phyloP scores from a whole-genome alignment of 1,140 invertebrate genomes.

The Uloborus diversus region DNA sequence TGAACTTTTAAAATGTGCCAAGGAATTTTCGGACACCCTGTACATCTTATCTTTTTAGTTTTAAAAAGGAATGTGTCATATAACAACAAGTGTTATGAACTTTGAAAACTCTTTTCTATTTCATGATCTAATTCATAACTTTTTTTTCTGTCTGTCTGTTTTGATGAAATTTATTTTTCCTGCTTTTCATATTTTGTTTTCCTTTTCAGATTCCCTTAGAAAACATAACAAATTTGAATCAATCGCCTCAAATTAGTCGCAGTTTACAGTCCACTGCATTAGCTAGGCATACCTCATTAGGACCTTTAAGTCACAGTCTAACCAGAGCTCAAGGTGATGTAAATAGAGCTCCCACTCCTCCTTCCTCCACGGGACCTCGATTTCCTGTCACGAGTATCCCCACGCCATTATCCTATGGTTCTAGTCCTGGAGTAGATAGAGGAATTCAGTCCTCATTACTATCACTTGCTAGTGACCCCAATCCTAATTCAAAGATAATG shows the following conservation, averaged over 20 bases:
- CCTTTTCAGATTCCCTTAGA: slow-evolving; percentile 29
- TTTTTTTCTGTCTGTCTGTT: too few species aligned
- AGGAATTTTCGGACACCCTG: too few species aligned
- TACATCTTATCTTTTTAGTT: too few species aligned
- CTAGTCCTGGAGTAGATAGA: slow-evolving; percentile 65
- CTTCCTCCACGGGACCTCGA: not conserved
- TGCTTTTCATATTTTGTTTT: not conserved
- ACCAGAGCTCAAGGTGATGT: not conserved
- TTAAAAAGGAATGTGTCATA: too few species aligned
- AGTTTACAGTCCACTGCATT: slow-evolving; percentile 26
- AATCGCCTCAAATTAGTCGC: slow-evolving; percentile 31
- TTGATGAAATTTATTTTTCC: too few species aligned
- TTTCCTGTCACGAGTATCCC: slow-evolving; percentile 17
- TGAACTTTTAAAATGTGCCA: too few species aligned
- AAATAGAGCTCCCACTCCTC: slow-evolving; percentile 5
- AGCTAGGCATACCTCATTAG: not conserved
- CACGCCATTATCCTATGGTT: slow-evolving; percentile 21
- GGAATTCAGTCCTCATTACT: slow-evolving; percentile 69
- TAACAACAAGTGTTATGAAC: too few species aligned
- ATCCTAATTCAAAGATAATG: not conserved
- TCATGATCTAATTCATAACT: too few species aligned
- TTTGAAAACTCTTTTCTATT: too few species aligned
- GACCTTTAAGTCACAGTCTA: slow-evolving; percentile 15
- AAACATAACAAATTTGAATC: slow-evolving; percentile 23
- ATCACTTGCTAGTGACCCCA: slow-evolving; percentile 64